Percentiles rank a stretch among this genome's conserved stretches.
phyloP scores from a whole-genome alignment of 64 coral and sea anemone genomes.

The Cladopsammia gracilis region DNA sequence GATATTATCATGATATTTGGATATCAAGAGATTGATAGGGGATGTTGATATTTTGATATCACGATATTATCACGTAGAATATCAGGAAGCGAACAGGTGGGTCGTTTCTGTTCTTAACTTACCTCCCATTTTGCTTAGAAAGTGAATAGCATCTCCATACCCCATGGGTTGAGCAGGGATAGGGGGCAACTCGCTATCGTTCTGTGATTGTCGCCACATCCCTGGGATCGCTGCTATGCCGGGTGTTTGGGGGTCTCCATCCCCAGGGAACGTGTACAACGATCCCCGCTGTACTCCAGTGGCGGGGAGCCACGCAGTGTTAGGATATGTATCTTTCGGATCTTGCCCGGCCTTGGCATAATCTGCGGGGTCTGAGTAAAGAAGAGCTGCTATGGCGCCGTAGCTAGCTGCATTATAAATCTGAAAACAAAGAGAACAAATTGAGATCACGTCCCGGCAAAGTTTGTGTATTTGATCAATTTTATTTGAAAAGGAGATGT shows the following conservation, averaged over 20 bases:
- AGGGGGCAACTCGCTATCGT: slow-evolving; percentile 64
- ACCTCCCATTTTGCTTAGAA: slow-evolving; percentile 74
- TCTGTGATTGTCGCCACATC: slow-evolving; percentile 67
- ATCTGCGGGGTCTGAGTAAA: slow-evolving; percentile 88
- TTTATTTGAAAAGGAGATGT: no score
- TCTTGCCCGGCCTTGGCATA: slow-evolving; percentile 65
- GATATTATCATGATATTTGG: no score
- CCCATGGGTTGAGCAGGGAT: slow-evolving; percentile 90
- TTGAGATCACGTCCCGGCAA: no score
- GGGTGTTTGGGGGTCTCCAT: slow-evolving; percentile 83
- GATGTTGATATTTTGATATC: no score
- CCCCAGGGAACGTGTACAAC: slow-evolving; percentile 55
- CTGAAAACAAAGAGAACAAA: slow-evolving; percentile 18
- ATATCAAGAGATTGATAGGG: no score
- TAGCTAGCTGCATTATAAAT: slow-evolving; percentile 73
- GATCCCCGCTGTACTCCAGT: slow-evolving; percentile 77
- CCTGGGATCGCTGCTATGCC: slow-evolving; percentile 65
- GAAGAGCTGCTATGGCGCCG: slow-evolving; percentile 72
- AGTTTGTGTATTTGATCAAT: no score
- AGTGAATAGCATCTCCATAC: slow-evolving; percentile 76
- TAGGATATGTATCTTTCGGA: slow-evolving; percentile 65
- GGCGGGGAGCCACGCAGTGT: slow-evolving; percentile 79
- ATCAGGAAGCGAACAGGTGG: no score
- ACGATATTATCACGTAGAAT: no score
- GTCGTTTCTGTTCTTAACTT: background rate